Evolutionary conservation across 1,140 invertebrate genomes (phyloP).

Genomic region (Gonatopus flavifemur): DNA sequence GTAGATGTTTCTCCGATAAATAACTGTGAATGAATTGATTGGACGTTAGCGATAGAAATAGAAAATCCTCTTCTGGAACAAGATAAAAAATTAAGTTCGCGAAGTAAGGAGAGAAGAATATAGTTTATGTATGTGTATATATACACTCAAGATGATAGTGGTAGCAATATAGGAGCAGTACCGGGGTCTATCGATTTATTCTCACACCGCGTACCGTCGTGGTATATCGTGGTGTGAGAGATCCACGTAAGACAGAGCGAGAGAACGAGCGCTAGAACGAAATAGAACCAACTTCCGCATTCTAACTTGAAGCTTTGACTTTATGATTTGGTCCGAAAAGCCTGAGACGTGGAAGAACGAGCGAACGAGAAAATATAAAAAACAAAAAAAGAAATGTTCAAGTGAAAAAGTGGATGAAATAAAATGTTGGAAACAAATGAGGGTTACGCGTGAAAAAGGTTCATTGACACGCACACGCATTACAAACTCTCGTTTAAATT

Average conservation of each 20-base stretch:
- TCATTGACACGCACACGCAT: too few species aligned
- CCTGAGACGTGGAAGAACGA: background rate
- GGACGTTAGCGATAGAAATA: too few species aligned
- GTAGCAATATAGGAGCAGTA: too few species aligned
- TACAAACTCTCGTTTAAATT: too few species aligned
- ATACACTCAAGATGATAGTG: constrained; percentile 15
- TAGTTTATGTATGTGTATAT: background rate
- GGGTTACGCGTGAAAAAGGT: background rate
- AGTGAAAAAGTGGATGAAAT: constrained; percentile 12
- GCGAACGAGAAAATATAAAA: background rate
- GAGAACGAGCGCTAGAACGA: constrained; percentile 15
- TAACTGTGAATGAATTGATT: too few species aligned
- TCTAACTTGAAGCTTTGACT: constrained; percentile 12
- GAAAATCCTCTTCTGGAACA: too few species aligned
- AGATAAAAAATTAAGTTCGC: too few species aligned
- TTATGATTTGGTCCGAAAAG: constrained; percentile 10
- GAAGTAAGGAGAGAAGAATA: too few species aligned
- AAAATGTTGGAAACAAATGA: constrained; percentile 5
- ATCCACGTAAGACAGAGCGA: constrained; percentile 3
- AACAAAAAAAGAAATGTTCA: background rate
- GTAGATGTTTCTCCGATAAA: too few species aligned
- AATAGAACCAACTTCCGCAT: constrained; percentile 33
- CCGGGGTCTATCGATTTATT: constrained; percentile 40
- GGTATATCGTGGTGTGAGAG: constrained; percentile 21
- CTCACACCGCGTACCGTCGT: constrained; percentile 22